Evolutionary conservation across 1,140 invertebrate species (phyloP), one percentile per base, ranked within the genome.

Genomic region (Reticulitermes speratus): DNA sequence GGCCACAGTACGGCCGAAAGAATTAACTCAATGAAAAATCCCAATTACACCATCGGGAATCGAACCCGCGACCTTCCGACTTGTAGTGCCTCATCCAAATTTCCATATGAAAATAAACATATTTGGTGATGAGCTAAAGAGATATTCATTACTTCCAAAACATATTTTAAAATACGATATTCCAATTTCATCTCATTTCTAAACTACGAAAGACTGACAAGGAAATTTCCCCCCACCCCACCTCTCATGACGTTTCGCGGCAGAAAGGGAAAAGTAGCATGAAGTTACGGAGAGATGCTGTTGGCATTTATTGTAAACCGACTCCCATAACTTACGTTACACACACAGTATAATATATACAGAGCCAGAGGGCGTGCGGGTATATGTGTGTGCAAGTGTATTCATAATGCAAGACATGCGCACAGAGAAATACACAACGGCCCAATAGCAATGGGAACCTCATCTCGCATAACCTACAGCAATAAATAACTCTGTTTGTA

Each of bases 221-320:
- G 9, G 38, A 38, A 6, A 48, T 21, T 25, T n/a, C 3, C 30
- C 65, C 3, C 25, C n/a, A 69, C n/a, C n/a, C n/a, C n/a, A 16
- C n/a, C 25, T 75, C 65, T 25, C 65, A 30, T 75, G 65, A 75
- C 7, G 65, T 25, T 75, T 75, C 65, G 25, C 65, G 65, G 65
- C n/a, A 75, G 65, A 75, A 30, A 75, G n/a, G n/a, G 65, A 75
- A 75, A 38, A 75, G 65, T n/a, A 75, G 16, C 65, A 75, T 75
- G 65, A 75, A 75, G n/a, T 75, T 75, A 30, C 65, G n/a, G 65
- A 75, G 65, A 75, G 16, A 30, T 75, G 65, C 14, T n/a, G 65
- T 75, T 75, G 65, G 65, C 65, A 75, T 75, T 75, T 75, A 75
- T 75, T 75, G 65, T 75, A 75, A 75, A 75, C 65, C n/a, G 65